A percentile compares a stretch with the other conserved stretches of the same genome.
These are phyloP conservation scores for Laterallus jamaicensis DNA, from an alignment of 2,113 vertebrate genomes.

Conservation along the genomic window DNA sequence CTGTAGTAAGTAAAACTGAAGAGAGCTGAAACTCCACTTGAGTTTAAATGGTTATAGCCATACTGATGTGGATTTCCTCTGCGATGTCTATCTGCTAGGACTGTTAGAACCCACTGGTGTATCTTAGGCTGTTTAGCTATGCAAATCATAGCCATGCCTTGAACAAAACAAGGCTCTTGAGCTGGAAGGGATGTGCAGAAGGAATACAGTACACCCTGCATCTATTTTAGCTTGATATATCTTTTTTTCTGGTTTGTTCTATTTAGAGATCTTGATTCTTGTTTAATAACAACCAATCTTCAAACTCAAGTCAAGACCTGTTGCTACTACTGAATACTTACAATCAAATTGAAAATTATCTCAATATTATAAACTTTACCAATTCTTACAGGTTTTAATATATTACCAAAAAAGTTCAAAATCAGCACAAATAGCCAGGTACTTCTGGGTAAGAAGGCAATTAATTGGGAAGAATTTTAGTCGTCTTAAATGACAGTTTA, in stretches of 20 bases:
- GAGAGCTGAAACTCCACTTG: background rate
- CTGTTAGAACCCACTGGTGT: background rate
- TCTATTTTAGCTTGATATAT: background rate
- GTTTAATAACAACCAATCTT: background rate
- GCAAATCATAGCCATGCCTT: background rate
- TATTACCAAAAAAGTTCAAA: background rate
- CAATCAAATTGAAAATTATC: background rate
- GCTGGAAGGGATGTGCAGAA: background rate
- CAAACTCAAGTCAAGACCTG: background rate
- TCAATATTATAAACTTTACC: background rate
- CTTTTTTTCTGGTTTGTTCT: background rate
- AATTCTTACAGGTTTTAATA: background rate
- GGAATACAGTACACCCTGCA: background rate
- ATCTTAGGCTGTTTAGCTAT: background rate
- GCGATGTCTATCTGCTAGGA: background rate
- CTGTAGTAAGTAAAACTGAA: background rate
- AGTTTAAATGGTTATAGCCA: background rate
- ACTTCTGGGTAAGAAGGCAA: background rate
- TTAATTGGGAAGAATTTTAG: background rate
- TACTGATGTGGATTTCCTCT: background rate
- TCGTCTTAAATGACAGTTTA: background rate
- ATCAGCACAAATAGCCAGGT: background rate
- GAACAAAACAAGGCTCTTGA: background rate
- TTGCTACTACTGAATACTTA: background rate
- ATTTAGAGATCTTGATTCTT: background rate